Percentiles rank a stretch among this genome's conserved stretches.
phyloP scores from a whole-genome alignment of 2,797 vertebrate species.

The Sarcoramphus papa region DNA sequence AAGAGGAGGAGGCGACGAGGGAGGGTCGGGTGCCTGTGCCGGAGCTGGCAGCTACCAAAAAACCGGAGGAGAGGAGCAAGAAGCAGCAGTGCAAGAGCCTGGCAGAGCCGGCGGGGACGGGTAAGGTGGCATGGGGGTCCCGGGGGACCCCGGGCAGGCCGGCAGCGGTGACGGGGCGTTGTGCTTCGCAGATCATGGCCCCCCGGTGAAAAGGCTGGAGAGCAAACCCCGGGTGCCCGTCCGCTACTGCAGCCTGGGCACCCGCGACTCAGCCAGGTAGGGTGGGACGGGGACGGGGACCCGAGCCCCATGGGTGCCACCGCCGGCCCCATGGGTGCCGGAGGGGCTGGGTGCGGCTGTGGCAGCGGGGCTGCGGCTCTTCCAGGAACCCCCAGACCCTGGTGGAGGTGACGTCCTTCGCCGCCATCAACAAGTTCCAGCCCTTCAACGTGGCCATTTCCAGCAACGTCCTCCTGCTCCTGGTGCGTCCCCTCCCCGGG shows the following conservation, averaged over 20 bases:
- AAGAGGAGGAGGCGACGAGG: conserved; percentile 72
- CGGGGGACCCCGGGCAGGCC: fast-evolving
- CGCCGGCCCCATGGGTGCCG: fast-evolving
- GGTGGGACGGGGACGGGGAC: fast-evolving
- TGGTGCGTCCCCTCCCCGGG: conserved; percentile 72
- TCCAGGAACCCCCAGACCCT: conserved; percentile 90
- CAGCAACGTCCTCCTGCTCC: conserved; percentile 91
- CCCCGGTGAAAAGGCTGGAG: conserved; percentile 68
- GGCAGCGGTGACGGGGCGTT: background rate
- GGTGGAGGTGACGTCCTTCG: conserved; percentile 90
- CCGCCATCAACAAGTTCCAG: conserved; percentile 95
- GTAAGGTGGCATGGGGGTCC: background rate
- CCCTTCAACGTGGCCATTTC: conserved; percentile 95
- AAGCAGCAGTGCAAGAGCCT: conserved; percentile 49
- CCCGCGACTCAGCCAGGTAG: conserved; percentile 87
- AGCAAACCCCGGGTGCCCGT: conserved; percentile 80
- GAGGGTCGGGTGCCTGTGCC: conserved; percentile 71
- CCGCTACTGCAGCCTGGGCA: conserved; percentile 88
- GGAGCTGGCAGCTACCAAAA: conserved; percentile 72
- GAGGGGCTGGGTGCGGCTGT: background rate
- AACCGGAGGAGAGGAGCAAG: conserved; percentile 76
- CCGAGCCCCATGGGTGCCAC: background rate
- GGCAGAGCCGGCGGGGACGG: conserved; percentile 11
- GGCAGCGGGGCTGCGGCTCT: background rate
- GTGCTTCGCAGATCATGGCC: conserved; percentile 12